Evolutionary conservation across 2,888 invertebrate species (phyloP), one percentile per base, ranked within the genome.

Genomic region (Sisyra terminalis): DNA sequence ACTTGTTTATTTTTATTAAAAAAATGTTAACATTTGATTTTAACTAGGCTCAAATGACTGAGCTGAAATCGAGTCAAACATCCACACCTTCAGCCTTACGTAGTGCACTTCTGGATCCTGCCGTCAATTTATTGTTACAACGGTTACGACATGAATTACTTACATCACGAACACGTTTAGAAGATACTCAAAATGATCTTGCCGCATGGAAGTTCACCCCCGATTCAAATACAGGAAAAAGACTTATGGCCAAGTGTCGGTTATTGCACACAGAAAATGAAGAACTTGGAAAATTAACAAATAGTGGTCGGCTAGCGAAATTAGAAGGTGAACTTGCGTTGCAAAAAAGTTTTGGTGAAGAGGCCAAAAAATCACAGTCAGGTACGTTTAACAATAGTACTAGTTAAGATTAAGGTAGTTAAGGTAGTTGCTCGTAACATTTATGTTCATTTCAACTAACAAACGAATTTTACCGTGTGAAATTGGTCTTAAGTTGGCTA

Each of bases 191-290:
- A 64, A 93, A 90, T 64, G 97, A 97, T 69, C 70, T 97, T 37
- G 86, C 89, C 44, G 96, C 97, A 2, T 97, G 96, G 94, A 97
- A 97, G 65, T 97, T 97, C 64, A 96, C 96, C 10, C 93, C 96
- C n/a, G 97, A 97, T 64, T 94, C 93, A 48, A 93, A 93, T 67
- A 94, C 94, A 38, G 97, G 97, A 49, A 97, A 96, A 65, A 78
- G 94, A 50, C 68, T 97, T 50, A 96, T 97, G 96, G 93, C 94
- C 8, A 93, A 94, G 61, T 97, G 96, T 60, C 76, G 94, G 47
- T 67, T 92, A 50, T 65, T 97, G 38, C 87, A 94, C 58, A 92
- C 94, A 63, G 96, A 97, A 63, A 97, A 97, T 63, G 96, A 96
- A 62, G 96, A 97, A 57, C 70, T 97, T 14, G 96, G 96, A 9